These are phyloP conservation scores for Malthinus seriepunctatus DNA, from an alignment of 2,888 invertebrate species.

Conservation along the genomic window DNA sequence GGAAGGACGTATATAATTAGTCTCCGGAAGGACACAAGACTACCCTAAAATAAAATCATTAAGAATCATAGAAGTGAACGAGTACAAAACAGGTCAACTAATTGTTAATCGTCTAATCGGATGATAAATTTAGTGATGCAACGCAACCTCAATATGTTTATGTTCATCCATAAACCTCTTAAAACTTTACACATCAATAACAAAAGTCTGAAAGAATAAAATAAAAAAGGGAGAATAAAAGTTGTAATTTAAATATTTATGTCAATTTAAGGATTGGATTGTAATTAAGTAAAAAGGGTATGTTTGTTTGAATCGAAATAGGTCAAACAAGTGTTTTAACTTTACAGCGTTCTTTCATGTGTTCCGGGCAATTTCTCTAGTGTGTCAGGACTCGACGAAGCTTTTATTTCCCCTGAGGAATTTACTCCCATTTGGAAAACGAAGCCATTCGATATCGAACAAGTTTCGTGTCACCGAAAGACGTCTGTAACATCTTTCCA, in stretches of 20 bases:
- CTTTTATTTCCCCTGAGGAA: constrained; percentile 54
- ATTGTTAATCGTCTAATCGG: too few relatives aligned
- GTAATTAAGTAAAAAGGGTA: constrained; percentile 50
- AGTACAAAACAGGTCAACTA: too few relatives aligned
- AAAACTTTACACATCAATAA: too few relatives aligned
- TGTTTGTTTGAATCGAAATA: constrained; percentile 41
- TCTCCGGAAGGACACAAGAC: too few relatives aligned
- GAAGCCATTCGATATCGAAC: constrained; percentile 49
- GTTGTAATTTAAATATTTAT: too few relatives aligned
- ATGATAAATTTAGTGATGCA: too few relatives aligned
- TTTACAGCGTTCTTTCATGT: constrained; percentile 45
- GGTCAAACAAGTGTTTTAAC: constrained; percentile 44
- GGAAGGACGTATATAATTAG: too few relatives aligned
- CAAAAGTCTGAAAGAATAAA: too few relatives aligned
- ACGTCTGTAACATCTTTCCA: constrained; percentile 27
- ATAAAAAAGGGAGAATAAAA: constrained; percentile 14
- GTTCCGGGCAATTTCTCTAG: constrained; percentile 52
- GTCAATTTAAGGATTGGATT: constrained; percentile 32
- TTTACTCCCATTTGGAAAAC: constrained; percentile 47
- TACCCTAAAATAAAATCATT: too few relatives aligned
- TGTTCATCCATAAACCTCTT: too few relatives aligned
- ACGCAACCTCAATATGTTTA: too few relatives aligned
- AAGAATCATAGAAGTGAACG: too few relatives aligned
- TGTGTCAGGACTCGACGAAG: constrained; percentile 50
- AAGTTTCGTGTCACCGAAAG: constrained; percentile 49